A percentile compares a stretch with the other conserved stretches of the same genome.
Evolutionary conservation across 2,113 vertebrate genomes (phyloP).

Genomic region (Cheilinus undulatus): DNA sequence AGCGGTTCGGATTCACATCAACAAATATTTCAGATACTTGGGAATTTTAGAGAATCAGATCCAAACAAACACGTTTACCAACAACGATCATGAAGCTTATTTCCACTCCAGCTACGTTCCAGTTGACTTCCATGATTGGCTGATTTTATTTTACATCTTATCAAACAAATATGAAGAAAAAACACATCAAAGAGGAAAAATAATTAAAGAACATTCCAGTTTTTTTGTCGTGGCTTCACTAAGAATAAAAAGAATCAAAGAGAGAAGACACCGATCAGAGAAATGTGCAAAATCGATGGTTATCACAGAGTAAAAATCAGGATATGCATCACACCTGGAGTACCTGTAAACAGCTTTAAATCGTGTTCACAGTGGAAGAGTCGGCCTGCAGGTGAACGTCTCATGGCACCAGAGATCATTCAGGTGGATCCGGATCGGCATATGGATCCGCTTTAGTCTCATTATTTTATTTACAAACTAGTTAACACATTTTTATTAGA

Average conservation of each 20-base stretch:
- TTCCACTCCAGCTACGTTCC: background rate
- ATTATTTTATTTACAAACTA: background rate
- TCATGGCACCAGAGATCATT: conserved; percentile 55
- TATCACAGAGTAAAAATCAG: conserved; percentile 30
- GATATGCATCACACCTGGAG: conserved; percentile 46
- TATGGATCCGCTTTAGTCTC: conserved; percentile 3
- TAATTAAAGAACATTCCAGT: conserved; percentile 56
- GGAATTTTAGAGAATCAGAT: conserved; percentile 13
- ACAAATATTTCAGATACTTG: background rate
- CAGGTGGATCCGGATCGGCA: conserved; percentile 10
- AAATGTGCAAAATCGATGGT: conserved; percentile 68
- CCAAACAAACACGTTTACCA: conserved; percentile 22
- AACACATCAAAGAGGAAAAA: conserved; percentile 2
- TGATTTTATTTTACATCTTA: background rate
- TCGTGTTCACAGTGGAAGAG: too few relatives aligned
- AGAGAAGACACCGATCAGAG: conserved; percentile 51
- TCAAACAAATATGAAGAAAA: conserved; percentile 1
- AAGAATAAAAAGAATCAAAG: conserved; percentile 33
- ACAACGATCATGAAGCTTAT: background rate
- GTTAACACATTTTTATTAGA: conserved; percentile 22
- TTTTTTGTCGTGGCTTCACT: conserved; percentile 38
- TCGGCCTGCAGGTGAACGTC: background rate
- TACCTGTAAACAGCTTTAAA: background rate
- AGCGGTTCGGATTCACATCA: conserved; percentile 7
- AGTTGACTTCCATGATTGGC: conserved; percentile 16